phyloP scores from a whole-genome alignment of 2,113 vertebrate species.

The Girardinichthys multiradiatus region DNA sequence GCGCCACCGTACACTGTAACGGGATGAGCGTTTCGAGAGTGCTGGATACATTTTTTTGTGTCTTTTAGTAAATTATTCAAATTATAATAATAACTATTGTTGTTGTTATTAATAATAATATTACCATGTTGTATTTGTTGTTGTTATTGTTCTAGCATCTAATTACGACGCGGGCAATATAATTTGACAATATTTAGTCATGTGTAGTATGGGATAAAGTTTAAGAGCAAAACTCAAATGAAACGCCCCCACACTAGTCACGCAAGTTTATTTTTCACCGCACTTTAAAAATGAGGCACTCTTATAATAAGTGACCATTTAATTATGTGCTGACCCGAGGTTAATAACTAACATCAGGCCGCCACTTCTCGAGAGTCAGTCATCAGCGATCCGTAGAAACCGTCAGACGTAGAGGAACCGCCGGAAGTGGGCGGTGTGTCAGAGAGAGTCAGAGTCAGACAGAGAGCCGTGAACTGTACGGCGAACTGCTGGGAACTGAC shows the following conservation, averaged over 20 bases:
- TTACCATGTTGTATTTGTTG: neutral
- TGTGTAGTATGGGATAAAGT: neutral
- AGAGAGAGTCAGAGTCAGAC: conserved; percentile 35
- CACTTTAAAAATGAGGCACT: too few relatives aligned
- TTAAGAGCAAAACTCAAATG: neutral
- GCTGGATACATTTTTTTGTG: neutral
- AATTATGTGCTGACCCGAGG: neutral
- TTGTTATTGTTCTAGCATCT: neutral
- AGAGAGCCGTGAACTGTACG: conserved; percentile 58
- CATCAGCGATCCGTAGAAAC: conserved; percentile 23
- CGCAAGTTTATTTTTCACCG: neutral
- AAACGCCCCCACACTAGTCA: neutral
- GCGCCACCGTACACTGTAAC: conserved; percentile 33
- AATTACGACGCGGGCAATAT: neutral
- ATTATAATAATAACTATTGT: neutral
- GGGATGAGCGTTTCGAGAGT: neutral
- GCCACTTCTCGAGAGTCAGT: neutral
- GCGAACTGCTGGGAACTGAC: conserved; percentile 66
- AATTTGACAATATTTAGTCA: neutral
- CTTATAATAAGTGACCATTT: neutral
- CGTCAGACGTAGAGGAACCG: conserved; percentile 34
- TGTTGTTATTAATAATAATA: neutral
- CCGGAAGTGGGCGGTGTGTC: conserved; percentile 78
- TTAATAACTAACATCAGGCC: neutral
- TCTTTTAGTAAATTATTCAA: neutral